A percentile compares a stretch with the other conserved stretches of the same genome.
Evolutionary conservation across 2,888 invertebrate species (phyloP).

Genomic region (Sphaerophoria taeniata): DNA sequence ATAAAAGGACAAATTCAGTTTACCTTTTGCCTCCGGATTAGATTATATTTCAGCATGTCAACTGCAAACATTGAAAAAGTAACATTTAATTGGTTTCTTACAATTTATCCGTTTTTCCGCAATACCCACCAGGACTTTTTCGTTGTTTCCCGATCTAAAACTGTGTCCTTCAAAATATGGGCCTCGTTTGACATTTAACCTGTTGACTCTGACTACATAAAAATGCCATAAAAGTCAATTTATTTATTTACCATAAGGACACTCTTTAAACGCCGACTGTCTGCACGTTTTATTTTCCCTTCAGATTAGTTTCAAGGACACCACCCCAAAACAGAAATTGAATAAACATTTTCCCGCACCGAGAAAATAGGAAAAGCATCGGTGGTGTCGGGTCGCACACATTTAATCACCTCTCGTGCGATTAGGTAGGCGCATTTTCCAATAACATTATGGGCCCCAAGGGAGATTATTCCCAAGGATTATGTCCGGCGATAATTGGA

Average conservation of each 20-base stretch:
- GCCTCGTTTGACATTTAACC: slow-evolving; percentile 4
- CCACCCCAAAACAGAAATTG: not conserved
- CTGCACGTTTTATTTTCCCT: not conserved
- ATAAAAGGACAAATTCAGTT: not conserved
- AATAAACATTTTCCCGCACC: no score
- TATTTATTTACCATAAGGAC: not conserved
- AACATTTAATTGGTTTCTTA: not conserved
- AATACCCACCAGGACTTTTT: not conserved
- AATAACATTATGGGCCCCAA: not conserved
- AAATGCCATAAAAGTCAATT: slow-evolving; percentile 1
- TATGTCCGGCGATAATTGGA: slow-evolving; percentile 36
- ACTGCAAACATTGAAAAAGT: not conserved
- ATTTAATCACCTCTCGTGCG: not conserved
- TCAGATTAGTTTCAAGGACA: not conserved
- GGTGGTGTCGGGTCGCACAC: not conserved
- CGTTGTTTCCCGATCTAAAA: not conserved
- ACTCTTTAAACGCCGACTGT: not conserved
- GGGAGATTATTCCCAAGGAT: slow-evolving; percentile 5
- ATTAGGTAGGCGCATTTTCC: slow-evolving; percentile 3
- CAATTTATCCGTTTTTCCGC: not conserved
- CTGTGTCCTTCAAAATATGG: not conserved
- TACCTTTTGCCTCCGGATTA: not conserved
- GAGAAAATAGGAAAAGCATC: not conserved
- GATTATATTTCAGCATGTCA: not conserved
- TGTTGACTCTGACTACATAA: slow-evolving; percentile 20